Evolutionary conservation across 2,797 vertebrate species (phyloP), one percentile per base, ranked within the genome.

Genomic region (Halcyon chelicuti): DNA sequence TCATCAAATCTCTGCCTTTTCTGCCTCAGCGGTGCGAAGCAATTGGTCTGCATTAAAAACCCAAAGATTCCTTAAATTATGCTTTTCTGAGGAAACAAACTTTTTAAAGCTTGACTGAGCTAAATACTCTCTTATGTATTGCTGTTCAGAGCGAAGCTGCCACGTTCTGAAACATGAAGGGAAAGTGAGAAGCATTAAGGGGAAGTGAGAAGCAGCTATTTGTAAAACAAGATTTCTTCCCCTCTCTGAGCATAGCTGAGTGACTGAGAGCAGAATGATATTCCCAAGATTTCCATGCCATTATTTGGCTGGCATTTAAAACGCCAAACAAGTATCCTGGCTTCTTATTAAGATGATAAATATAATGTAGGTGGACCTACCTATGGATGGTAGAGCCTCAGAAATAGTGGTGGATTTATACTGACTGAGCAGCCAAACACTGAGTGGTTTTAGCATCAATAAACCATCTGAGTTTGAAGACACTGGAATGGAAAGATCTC

Each of bases 11-110:
- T 74, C 58, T 1, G 5, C 49, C 49, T 89, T 82, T 87, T 63
- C 81, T 93, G 78, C 46, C 66, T 94, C 76, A 65, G n/a, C 22
- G 86, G 28, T 47, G 55, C 1, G 22, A 90, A 86, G 61, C 39
- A 91, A 62, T 44, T 78, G 66, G 39, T n/a, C 75, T 15, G 6
- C n/a, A 54, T 46, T 47, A 52, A 63, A 83, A 87, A 52, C 15
- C 37, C 60, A 67, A 26, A 58, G 65, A 40, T 35, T 20, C 19
- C 29, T 19, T 2, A 72, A 78, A 86, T 67, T 10, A 60, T 26
- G 63, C 47, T 93, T 91, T 93, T 70, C 84, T 67, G 76, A 90
- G 81, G 77, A 94, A 86, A 86, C 22, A 81, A 86, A 88, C 73
- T 52, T 86, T 70, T 70, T 57, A 88, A 95, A 86, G 79, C 66